Evolutionary conservation across 2,797 vertebrate species (phyloP), one percentile per base, ranked within the genome.

Genomic region (Fistularia commersonii): DNA sequence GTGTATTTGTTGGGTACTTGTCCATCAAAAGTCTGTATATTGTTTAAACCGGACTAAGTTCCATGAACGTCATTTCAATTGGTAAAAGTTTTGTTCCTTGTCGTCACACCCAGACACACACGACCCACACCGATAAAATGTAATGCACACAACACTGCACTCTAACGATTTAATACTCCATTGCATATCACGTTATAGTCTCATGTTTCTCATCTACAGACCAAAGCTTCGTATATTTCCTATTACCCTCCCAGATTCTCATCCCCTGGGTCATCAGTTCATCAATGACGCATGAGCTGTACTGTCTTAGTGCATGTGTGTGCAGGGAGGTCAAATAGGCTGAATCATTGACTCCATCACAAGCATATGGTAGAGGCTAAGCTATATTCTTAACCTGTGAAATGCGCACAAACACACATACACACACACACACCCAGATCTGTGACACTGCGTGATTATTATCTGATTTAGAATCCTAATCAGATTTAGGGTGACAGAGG

Each of bases 371-470:
- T 42, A 47, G 23, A 5, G 6, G 45, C 23, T 46, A 33, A 44
- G 23, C 23, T 23, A 23, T 23, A 23, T 4, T 23, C 23, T 23
- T 23, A 23, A 23, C 23, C 23, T 23, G 23, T 23, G 23, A 23
- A 23, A 23, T 23, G 23, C 23, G 37, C 8, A 7, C 39, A 48
- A 3, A 40, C 8, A 7, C 39, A 48, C 6, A 41, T n/a, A 41
- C 14, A 34, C 45, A 31, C 4, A 33, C 6, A 57, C n/a, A 40
- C 50, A 54, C 35, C 51, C 42, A 34, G 47, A 71, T 77, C 80
- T 65, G 56, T 71, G 69, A 81, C 70, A 78, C 63, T 74, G 57
- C 72, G 74, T 68, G 82, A 79, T 83, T 68, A 79, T 52, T 12
- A 51, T 54, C 54, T 59, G 68, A 75, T 83, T 77, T 76, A 41